Conservation (phyloP, 2,888 invertebrate genomes). For the Meteorus cinctellus region DNA sequence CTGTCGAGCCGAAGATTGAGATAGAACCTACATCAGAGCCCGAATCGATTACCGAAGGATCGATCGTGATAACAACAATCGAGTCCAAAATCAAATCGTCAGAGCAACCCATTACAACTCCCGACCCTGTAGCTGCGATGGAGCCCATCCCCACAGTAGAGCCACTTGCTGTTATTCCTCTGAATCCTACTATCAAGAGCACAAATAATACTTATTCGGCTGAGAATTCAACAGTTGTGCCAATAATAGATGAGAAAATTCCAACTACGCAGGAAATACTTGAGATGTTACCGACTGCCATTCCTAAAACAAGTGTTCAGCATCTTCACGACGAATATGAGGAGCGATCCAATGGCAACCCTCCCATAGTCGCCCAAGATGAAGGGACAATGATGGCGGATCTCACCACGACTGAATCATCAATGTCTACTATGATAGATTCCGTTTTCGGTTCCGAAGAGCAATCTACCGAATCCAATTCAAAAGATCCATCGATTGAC, state of each 20-base stretch:
- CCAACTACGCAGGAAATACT: constrained; percentile 25
- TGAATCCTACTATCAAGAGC: constrained; percentile 53
- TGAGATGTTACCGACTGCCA: constrained; percentile 45
- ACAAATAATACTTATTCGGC: constrained; percentile 62
- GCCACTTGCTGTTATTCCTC: constrained; percentile 57
- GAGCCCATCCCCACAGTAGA: constrained; percentile 46
- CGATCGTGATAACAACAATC: constrained; percentile 45
- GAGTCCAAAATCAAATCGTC: constrained; percentile 55
- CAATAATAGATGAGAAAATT: constrained; percentile 35
- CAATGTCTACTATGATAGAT: constrained; percentile 9
- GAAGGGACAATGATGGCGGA: constrained; percentile 23
- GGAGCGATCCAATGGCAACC: background rate
- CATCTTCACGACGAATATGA: background rate
- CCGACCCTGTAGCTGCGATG: constrained; percentile 41
- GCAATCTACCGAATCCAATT: constrained; percentile 27
- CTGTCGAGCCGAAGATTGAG: constrained; percentile 59
- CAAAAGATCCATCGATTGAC: constrained; percentile 20
- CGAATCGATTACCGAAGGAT: constrained; percentile 54
- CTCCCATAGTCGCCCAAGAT: constrained; percentile 19
- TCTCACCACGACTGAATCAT: constrained; percentile 27
- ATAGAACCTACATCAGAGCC: constrained; percentile 45
- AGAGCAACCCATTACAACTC: background rate
- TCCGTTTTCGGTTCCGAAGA: constrained; percentile 11
- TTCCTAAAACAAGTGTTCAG: constrained; percentile 45
- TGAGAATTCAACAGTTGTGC: constrained; percentile 56